Percentiles rank a stretch among this genome's conserved stretches.
These are phyloP conservation scores for Ctenopoma multispine DNA, from an alignment of 2,797 vertebrate species.

Conservation along the genomic window DNA sequence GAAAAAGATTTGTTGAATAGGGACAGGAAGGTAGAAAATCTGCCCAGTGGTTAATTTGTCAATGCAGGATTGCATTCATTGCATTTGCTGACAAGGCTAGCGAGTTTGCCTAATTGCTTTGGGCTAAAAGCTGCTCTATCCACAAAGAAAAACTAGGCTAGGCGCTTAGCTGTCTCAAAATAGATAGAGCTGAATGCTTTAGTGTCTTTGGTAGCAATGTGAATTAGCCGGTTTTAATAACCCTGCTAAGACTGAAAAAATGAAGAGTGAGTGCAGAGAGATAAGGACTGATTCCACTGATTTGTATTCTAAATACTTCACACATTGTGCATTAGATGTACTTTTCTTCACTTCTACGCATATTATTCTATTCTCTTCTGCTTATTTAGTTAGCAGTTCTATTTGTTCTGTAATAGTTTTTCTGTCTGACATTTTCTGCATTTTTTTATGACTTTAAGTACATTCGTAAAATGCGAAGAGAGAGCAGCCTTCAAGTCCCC, in stretches of 20 bases:
- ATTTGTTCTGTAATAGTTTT: neutral
- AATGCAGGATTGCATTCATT: constrained; percentile 40
- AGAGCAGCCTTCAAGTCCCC: too few relatives aligned
- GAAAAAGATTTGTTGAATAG: constrained; percentile 35
- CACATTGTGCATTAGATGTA: neutral
- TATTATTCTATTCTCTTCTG: neutral
- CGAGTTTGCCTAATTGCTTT: constrained; percentile 68
- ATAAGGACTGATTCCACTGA: constrained; percentile 45
- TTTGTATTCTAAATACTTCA: constrained; percentile 17
- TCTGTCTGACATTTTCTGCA: neutral
- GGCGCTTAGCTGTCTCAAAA: constrained; percentile 54
- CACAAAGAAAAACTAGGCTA: constrained; percentile 58
- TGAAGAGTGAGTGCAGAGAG: constrained; percentile 16
- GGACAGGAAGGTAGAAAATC: constrained; percentile 48
- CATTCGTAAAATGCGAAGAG: neutral
- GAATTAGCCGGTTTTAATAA: constrained; percentile 47
- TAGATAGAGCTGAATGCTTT: constrained; percentile 55
- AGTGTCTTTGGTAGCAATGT: constrained; percentile 40
- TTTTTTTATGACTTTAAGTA: neutral
- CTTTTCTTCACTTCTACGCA: neutral
- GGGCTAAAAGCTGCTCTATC: constrained; percentile 55
- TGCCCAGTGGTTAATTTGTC: constrained; percentile 45
- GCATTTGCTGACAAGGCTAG: constrained; percentile 50
- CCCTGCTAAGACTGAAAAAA: constrained; percentile 22
- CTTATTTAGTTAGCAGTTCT: neutral